Evolutionary conservation across 2,797 vertebrate species (phyloP).

Genomic region (Zenarchopterus dispar): DNA sequence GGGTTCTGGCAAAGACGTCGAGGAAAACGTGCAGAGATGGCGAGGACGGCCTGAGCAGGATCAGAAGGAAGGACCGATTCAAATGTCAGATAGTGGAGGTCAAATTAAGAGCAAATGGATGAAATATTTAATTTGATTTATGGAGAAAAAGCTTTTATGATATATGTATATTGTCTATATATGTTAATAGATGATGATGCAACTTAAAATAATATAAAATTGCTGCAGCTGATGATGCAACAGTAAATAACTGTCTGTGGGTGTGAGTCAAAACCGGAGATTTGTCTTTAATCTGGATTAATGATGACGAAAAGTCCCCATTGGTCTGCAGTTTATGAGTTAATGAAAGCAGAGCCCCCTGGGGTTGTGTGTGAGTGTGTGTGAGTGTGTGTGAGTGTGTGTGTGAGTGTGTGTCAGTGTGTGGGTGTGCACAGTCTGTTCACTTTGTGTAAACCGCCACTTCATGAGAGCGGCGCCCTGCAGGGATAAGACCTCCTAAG

Average conservation of each 20-base stretch:
- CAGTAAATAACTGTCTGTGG: constrained; percentile 61
- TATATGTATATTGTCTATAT: background rate
- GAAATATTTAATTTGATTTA: background rate
- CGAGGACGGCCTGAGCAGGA: constrained; percentile 11
- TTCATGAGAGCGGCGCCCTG: constrained; percentile 59
- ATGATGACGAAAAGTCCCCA: constrained; percentile 56
- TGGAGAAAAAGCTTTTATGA: background rate
- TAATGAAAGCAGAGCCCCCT: constrained; percentile 70
- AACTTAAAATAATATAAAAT: background rate
- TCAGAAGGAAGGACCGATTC: constrained; percentile 14
- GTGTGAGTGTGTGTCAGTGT: constrained; percentile 22
- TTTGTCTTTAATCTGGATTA: constrained; percentile 78
- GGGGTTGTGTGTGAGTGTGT: constrained; percentile 19
- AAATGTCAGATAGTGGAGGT: constrained; percentile 27
- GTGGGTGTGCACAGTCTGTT: constrained; percentile 1
- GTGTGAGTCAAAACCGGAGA: constrained; percentile 61
- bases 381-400: constrained; percentile 25
- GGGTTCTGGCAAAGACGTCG: constrained; percentile 21
- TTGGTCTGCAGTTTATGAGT: constrained; percentile 63
- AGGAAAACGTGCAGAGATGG: constrained; percentile 46
- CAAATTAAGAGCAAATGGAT: background rate
- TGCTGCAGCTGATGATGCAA: constrained; percentile 13
- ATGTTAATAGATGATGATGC: background rate
- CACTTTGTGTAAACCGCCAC: constrained; percentile 36
- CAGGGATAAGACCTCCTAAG: constrained; percentile 70